Conservation (phyloP, 2,797 vertebrate genomes). For the Tapirus indicus region DNA sequence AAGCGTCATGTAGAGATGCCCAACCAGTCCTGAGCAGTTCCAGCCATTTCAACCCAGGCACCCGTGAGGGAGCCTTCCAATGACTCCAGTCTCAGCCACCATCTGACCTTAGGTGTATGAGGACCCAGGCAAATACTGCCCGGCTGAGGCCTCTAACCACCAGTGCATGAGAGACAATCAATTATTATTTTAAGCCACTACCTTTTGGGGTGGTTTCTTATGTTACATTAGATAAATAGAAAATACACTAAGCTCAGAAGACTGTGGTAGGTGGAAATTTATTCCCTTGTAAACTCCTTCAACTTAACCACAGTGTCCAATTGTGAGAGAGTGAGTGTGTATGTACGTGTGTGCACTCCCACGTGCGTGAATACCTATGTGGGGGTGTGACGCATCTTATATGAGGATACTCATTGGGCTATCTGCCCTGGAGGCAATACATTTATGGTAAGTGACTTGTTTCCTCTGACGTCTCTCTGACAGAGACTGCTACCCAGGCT, state of each 20-base stretch:
- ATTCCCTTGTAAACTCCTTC: not conserved
- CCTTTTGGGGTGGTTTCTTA: not conserved
- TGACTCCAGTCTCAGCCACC: not conserved
- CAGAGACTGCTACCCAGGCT: not conserved
- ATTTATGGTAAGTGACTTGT: not conserved
- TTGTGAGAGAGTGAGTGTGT: not conserved
- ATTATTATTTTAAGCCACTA: not conserved
- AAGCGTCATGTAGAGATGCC: not conserved
- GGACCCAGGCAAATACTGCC: accelerated
- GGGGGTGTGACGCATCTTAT: not conserved
- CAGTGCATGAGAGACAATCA: not conserved
- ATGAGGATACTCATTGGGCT: not conserved
- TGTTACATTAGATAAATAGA: not conserved
- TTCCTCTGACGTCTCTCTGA: not conserved
- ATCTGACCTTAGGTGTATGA: not conserved
- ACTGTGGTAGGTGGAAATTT: not conserved
- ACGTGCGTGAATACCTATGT: not conserved
- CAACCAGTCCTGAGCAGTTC: not conserved
- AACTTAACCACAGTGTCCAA: not conserved
- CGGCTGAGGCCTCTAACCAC: not conserved
- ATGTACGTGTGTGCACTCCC: accelerated
- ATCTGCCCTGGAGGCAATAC: not conserved
- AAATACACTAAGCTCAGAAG: not conserved
- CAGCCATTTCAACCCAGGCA: not conserved
- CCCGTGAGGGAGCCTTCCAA: not conserved